phyloP scores from a whole-genome alignment of 1,140 invertebrate species.

The Hycleus cichorii region DNA sequence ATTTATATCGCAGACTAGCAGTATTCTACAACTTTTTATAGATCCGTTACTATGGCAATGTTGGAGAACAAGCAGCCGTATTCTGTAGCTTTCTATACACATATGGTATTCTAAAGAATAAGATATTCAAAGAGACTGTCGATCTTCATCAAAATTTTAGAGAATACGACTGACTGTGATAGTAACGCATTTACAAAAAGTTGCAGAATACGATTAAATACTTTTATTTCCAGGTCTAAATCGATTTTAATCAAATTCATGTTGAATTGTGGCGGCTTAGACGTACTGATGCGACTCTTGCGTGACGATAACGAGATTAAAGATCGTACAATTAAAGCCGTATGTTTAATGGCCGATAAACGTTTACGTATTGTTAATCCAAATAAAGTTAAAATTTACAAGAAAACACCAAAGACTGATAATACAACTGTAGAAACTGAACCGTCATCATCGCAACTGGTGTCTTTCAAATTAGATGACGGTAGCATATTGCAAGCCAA shows the following conservation, averaged over 20 bases:
- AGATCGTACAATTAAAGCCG: slow-evolving; percentile 22
- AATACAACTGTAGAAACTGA: slow-evolving; percentile 30
- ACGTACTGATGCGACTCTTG: slow-evolving; percentile 29
- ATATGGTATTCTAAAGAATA: too few species aligned
- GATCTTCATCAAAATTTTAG: too few species aligned
- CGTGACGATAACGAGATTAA: slow-evolving; percentile 17
- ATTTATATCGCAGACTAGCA: background rate
- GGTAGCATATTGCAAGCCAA: slow-evolving; percentile 52
- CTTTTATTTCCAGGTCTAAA: slow-evolving; percentile 29
- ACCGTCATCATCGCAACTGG: slow-evolving; percentile 22
- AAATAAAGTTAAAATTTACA: slow-evolving; percentile 31
- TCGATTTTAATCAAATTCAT: slow-evolving; percentile 28
- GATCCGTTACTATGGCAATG: too few species aligned
- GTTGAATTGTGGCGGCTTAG: slow-evolving; percentile 32
- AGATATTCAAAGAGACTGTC: too few species aligned
- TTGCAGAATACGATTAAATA: background rate
- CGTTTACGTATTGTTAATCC: slow-evolving; percentile 46
- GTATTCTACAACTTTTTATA: too few species aligned
- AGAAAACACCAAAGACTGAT: too few species aligned
- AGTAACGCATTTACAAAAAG: too few species aligned
- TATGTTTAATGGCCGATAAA: slow-evolving; percentile 43
- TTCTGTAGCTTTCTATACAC: too few species aligned
- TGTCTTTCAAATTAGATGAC: slow-evolving; percentile 54
- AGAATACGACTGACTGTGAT: too few species aligned
- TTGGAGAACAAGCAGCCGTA: too few species aligned